A percentile compares a stretch with the other conserved stretches of the same genome.
phyloP scores from a whole-genome alignment of 2,888 invertebrate species.

The Hermaeophaga mercurialis region DNA sequence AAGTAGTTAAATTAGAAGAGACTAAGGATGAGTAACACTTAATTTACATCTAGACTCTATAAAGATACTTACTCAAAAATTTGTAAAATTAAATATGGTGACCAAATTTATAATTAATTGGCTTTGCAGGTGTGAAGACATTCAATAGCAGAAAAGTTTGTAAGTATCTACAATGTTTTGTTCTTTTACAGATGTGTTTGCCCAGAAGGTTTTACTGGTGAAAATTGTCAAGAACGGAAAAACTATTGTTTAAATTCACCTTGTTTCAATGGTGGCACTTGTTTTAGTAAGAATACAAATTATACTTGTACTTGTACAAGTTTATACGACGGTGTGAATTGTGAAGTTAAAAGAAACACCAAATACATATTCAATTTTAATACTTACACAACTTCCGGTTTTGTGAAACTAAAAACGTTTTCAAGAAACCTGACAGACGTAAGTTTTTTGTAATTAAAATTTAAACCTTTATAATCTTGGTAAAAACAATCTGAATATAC shows the following conservation, averaged over 20 bases:
- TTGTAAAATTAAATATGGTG: no score
- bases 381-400: conserved; percentile 64
- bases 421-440: conserved; percentile 58
- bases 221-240: conserved; percentile 57
- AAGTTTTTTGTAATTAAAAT: conserved; percentile 25
- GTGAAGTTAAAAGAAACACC: conserved; percentile 58
- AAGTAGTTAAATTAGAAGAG: no score
- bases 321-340: conserved; percentile 59
- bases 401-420: conserved; percentile 61
- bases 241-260: conserved; percentile 58
- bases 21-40: no score
- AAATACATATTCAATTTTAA: conserved; percentile 65
- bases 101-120: no score
- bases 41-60: no score
- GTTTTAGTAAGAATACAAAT: conserved; percentile 48
- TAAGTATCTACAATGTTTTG: no score
- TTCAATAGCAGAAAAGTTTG: no score
- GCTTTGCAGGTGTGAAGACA: no score
- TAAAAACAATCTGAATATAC: no score
- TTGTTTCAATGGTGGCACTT: conserved; percentile 56
- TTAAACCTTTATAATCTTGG: no score
- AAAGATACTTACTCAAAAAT: no score
- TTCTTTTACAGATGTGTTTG: conserved; percentile 61
- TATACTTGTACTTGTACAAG: conserved; percentile 60
- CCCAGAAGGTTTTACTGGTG: conserved; percentile 61